phyloP scores from a whole-genome alignment of 2,113 vertebrate genomes.

The Cettia cetti region DNA sequence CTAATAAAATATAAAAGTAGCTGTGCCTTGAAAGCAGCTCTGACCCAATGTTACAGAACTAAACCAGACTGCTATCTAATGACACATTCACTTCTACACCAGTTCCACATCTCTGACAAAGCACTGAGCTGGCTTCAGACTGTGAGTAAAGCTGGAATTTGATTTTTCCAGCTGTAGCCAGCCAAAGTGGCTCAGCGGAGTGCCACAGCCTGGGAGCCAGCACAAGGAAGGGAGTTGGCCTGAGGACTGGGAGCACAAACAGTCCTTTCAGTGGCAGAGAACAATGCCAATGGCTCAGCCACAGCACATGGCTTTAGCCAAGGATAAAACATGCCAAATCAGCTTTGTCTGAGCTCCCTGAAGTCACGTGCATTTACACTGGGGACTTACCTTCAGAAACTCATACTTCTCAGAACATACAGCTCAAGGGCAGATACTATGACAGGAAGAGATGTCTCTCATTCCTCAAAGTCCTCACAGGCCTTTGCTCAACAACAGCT shows the following conservation, averaged over 20 bases:
- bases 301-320: background rate
- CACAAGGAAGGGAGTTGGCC: background rate
- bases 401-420: background rate
- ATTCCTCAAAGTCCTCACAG: background rate
- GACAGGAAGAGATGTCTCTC: background rate
- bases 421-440: background rate
- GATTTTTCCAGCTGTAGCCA: background rate
- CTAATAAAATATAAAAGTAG: background rate
- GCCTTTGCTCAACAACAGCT: background rate
- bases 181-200: background rate
- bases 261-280: background rate
- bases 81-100: background rate
- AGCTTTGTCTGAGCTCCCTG: background rate
- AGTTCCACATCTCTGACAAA: background rate
- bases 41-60: background rate
- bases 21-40: background rate
- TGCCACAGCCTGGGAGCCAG: accelerated
- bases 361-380: background rate
- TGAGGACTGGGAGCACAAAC: background rate
- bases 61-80: background rate
- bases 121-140: background rate
- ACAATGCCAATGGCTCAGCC: background rate
- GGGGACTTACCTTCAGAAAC: background rate
- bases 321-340: background rate
- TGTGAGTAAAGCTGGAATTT: background rate